Conservation (phyloP, 2,888 invertebrate species). For the Leptopilina myrica region DNA sequence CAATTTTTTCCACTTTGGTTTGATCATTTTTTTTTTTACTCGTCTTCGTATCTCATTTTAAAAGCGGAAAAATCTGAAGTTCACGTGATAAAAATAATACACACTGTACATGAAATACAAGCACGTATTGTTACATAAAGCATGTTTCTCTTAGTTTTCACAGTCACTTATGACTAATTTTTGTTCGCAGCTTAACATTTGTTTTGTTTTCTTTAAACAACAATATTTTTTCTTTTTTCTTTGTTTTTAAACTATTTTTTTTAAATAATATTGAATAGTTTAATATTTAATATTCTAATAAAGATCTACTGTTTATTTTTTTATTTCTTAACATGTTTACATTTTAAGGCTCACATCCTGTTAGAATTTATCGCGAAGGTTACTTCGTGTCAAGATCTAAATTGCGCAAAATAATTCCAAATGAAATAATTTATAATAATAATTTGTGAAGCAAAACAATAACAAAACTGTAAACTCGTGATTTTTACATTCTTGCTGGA, state of each 20-base stretch:
- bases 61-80: conserved; percentile 7
- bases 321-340: not conserved
- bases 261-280: too few relatives aligned
- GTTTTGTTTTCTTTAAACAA: too few relatives aligned
- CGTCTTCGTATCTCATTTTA: not conserved
- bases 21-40: conserved; percentile 11
- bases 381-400: conserved; percentile 7
- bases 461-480: not conserved
- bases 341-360: conserved; percentile 8
- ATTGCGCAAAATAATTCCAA: not conserved
- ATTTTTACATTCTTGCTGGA: not conserved
- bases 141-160: not conserved
- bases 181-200: not conserved
- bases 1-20: not conserved
- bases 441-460: not conserved
- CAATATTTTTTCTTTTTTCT: too few relatives aligned
- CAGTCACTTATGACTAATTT: not conserved
- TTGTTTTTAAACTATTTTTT: too few relatives aligned
- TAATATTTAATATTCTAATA: too few relatives aligned
- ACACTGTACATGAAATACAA: not conserved
- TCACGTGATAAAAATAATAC: conserved; percentile 22
- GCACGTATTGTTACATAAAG: not conserved
- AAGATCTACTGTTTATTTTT: too few relatives aligned
- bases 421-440: conserved; percentile 29
- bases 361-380: conserved; percentile 12